These are phyloP conservation scores for Chloropsis cyanopogon DNA, from an alignment of 2,113 vertebrate genomes.

Conservation along the genomic window DNA sequence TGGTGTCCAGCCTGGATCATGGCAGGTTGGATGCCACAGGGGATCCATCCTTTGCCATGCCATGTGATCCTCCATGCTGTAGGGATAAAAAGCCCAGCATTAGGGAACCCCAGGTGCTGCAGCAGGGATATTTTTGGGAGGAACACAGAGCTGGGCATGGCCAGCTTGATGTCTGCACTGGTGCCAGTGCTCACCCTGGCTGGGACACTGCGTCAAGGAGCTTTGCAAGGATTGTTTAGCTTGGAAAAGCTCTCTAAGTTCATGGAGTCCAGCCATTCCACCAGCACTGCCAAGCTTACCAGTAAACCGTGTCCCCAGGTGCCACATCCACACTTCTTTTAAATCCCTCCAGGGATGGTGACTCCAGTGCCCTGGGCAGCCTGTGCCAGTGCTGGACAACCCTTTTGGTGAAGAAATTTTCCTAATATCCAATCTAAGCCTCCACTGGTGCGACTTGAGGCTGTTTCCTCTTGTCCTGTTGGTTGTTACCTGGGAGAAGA, in stretches of 20 bases:
- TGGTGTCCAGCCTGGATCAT: not conserved
- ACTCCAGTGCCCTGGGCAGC: not conserved
- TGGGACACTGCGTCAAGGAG: not conserved
- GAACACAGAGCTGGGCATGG: not conserved
- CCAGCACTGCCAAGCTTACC: not conserved
- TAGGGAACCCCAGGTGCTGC: not conserved
- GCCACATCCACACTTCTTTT: not conserved
- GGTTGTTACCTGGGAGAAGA: not conserved
- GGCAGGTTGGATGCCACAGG: not conserved
- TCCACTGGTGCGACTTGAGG: not conserved
- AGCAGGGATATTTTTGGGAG: not conserved
- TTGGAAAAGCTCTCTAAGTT: not conserved
- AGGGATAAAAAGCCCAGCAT: not conserved
- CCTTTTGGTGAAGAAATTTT: not conserved
- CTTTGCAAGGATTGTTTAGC: not conserved
- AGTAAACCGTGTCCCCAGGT: not conserved
- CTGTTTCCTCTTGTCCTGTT: accelerated
- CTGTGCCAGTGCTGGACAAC: not conserved
- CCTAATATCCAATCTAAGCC: not conserved
- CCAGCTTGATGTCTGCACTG: not conserved
- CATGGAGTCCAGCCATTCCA: no score
- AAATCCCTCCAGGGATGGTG: not conserved
- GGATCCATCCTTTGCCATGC: not conserved
- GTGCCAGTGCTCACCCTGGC: not conserved
- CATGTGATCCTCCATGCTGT: not conserved